Base-by-base conservation (phyloP, 2,888 invertebrate genomes). In the Saturnia japonica region DNA sequence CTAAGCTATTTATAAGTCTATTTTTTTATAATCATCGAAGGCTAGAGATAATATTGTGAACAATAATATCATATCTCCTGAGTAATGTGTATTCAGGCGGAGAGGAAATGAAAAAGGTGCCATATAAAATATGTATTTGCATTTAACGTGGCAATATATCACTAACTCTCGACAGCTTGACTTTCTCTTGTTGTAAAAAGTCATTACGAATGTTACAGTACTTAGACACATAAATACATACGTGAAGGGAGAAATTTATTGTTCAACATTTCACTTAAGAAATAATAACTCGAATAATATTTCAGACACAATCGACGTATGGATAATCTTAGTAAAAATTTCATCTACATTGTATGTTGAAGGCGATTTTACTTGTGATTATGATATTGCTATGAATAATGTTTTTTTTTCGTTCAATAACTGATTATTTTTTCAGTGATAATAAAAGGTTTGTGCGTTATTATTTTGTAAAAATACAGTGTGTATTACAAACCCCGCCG, bases 41-140 rank as follows among this genome's bases (percentile, higher is more conserved):
- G 14, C 25, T 14, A 25, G 22, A 1, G 54, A 22, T 54, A 25
- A 57, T 57, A 25, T 57, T 57, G 25, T 25, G 57, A 25, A 57
- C 57, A 57, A 57, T 57, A 51, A 51, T 14, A 25, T 12, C 57
- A 57, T 22, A 19, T 54, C 54, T 54, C 22, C 7, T 54, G 54
- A 54, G n/a, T 54, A 40, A 57, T 42, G 40, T 9, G 40, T 64
- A 40, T 42, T 69, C 45, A n/a, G 22, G 47, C 43, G 40, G n/a
- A 40, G 22, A 64, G 51, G 45, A 70, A 70, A 60, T 45, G 67
- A 60, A 40, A 67, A 64, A 54, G 57, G 57, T 67, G 42, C 57
- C 43, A 28, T 57, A 68, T 68, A 67, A 70, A 70, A 60, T 70
- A 67, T 60, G 45, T 70, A 67, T 71, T 71, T 71, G 64, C 71